Conservation (phyloP, 2,888 invertebrate species). For the Rapana venosa region DNA sequence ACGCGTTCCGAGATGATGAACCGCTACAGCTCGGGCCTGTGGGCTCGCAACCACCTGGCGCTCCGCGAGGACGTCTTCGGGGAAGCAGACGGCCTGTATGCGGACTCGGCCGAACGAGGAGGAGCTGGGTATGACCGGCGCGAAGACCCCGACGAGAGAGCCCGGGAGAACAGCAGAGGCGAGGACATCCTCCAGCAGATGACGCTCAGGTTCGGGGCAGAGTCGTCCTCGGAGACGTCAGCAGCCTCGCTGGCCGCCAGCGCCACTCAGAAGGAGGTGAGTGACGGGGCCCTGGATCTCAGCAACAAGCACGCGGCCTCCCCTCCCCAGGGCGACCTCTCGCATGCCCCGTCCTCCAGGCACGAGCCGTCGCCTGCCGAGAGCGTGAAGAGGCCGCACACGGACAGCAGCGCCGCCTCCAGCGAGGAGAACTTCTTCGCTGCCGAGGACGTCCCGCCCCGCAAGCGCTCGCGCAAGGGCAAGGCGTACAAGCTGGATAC, state of each 20-base stretch:
- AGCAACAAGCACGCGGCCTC: constrained; percentile 65
- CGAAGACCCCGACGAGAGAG: not conserved
- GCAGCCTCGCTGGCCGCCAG: constrained; percentile 46
- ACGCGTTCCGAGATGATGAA: not conserved
- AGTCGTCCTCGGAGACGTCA: constrained; percentile 67
- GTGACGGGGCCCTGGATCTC: constrained; percentile 68
- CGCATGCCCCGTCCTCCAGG: not conserved
- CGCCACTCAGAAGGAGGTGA: constrained; percentile 38
- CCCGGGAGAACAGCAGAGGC: constrained; percentile 47
- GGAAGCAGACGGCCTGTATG: not conserved
- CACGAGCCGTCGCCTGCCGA: not conserved
- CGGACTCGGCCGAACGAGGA: not conserved
- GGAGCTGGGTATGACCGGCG: not conserved
- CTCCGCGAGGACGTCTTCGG: not conserved
- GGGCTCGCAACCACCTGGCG: not conserved
- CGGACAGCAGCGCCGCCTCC: not conserved
- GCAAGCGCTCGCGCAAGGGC: constrained; percentile 89
- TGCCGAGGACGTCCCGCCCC: constrained; percentile 75
- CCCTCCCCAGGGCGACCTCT: constrained; percentile 49
- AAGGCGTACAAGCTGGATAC: constrained; percentile 89
- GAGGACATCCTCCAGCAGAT: constrained; percentile 71
- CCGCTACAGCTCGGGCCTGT: not conserved
- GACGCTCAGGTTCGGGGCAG: constrained; percentile 69
- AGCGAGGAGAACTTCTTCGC: constrained; percentile 19
- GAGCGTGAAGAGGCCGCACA: not conserved